Evolutionary conservation across 92 coral and sea anemone genomes (phyloP).

Genomic region (Umimayanthus kanabou): DNA sequence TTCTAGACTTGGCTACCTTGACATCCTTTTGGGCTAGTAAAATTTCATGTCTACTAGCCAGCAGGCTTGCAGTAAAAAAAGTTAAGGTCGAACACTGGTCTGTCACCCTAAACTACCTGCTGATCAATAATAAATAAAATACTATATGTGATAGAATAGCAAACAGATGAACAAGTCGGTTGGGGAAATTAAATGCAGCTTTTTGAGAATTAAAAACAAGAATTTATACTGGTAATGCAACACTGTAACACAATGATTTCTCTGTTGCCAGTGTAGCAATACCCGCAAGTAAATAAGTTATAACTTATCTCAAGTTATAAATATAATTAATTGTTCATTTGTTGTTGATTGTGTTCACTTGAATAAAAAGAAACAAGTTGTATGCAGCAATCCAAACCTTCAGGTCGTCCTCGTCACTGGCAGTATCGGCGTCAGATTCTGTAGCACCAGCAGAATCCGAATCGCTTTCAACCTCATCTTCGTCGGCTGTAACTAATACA

Average conservation of each 20-base stretch:
- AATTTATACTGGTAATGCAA: no score
- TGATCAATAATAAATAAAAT: no score
- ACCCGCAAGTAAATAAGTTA: not conserved
- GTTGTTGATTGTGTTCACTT: not conserved
- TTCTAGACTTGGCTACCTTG: no score
- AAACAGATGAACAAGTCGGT: no score
- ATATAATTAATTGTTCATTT: not conserved
- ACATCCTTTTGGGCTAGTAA: no score
- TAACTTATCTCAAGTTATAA: not conserved
- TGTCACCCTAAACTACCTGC: no score
- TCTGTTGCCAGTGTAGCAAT: not conserved
- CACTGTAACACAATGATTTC: not conserved
- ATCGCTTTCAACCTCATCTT: conserved; percentile 88
- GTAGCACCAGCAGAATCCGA: conserved; percentile 70
- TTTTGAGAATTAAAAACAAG: no score
- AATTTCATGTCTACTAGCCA: no score
- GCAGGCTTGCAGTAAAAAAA: no score
- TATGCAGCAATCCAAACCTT: conserved; percentile 4
- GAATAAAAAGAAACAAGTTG: not conserved
- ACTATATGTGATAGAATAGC: no score
- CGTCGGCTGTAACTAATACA: conserved; percentile 73
- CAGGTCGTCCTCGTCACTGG: conserved; percentile 62
- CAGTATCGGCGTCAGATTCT: conserved; percentile 62
- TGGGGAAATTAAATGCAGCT: no score
- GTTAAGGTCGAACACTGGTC: no score